Evolutionary conservation across 2,113 vertebrate species (phyloP).

Genomic region (Archilochus colubris): DNA sequence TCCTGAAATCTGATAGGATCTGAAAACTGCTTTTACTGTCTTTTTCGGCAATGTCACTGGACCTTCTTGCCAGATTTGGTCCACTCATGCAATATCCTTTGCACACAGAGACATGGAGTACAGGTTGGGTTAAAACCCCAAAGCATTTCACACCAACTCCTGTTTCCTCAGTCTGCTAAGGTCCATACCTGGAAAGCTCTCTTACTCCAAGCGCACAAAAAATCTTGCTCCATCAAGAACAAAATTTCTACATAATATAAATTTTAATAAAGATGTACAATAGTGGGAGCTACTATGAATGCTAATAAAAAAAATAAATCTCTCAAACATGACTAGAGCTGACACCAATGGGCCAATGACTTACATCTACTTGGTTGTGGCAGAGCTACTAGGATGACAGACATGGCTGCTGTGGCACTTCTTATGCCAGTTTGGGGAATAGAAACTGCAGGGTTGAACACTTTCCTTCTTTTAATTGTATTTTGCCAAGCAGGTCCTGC

Average conservation of each 20-base stretch:
- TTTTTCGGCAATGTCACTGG: neutral
- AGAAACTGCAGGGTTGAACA: neutral
- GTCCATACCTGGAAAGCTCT: neutral
- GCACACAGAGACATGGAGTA: neutral
- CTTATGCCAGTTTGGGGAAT: neutral
- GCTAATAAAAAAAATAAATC: neutral
- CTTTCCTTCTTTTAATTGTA: neutral
- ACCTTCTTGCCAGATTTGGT: neutral
- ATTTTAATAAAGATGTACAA: neutral
- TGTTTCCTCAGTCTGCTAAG: neutral
- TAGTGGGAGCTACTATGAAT: neutral
- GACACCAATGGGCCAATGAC: rapidly evolving
- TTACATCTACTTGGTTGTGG: neutral
- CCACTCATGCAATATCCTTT: neutral
- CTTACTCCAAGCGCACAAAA: neutral
- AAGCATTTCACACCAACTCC: neutral
- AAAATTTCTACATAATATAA: neutral
- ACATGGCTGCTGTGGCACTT: neutral
- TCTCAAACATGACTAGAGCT: neutral
- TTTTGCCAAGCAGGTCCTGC: neutral
- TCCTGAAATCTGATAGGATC: neutral
- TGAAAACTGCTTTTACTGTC: neutral
- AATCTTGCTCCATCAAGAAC: neutral
- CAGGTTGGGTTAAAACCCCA: neutral
- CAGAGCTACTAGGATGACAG: neutral